A percentile compares a stretch with the other conserved stretches of the same genome.
Evolutionary conservation across 2,888 invertebrate genomes (phyloP).

Genomic region (Spodoptera picta): DNA sequence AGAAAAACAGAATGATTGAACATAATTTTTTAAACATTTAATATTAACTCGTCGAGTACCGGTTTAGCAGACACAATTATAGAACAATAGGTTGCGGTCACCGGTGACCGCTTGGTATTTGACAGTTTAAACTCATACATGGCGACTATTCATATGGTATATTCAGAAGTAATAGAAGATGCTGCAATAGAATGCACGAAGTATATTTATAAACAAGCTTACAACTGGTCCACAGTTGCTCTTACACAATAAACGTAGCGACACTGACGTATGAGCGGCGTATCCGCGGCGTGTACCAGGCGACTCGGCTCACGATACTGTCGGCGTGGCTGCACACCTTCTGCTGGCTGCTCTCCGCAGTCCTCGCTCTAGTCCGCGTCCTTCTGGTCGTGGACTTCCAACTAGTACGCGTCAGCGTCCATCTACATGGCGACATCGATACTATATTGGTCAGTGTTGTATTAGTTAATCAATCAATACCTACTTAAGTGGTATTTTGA

Average conservation of each 20-base stretch:
- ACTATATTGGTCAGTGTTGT: constrained; percentile 72
- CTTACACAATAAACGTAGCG: constrained; percentile 81
- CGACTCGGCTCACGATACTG: constrained; percentile 75
- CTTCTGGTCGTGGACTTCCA: constrained; percentile 80
- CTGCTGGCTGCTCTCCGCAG: constrained; percentile 79
- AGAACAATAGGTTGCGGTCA: too few species aligned
- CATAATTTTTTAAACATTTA: constrained; percentile 68
- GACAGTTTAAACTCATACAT: constrained; percentile 73
- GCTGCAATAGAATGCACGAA: too few species aligned
- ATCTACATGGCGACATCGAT: constrained; percentile 75
- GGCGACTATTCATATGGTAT: constrained; percentile 68
- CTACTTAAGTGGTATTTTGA: too few species aligned
- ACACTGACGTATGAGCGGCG: constrained; percentile 80
- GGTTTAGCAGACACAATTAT: too few species aligned
- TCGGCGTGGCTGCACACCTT: constrained; percentile 82
- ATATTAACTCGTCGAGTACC: too few species aligned
- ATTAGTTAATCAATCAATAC: background rate
- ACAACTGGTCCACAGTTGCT: constrained; percentile 63
- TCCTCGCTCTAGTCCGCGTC: constrained; percentile 71
- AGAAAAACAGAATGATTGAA: constrained; percentile 72
- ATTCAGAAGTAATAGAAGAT: constrained; percentile 58
- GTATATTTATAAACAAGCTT: too few species aligned
- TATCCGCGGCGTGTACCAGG: constrained; percentile 83
- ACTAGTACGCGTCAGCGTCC: constrained; percentile 72
- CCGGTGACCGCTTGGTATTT: too few species aligned